Evolutionary conservation across 2,113 vertebrate genomes (phyloP).

Genomic region (Indicator indicator): DNA sequence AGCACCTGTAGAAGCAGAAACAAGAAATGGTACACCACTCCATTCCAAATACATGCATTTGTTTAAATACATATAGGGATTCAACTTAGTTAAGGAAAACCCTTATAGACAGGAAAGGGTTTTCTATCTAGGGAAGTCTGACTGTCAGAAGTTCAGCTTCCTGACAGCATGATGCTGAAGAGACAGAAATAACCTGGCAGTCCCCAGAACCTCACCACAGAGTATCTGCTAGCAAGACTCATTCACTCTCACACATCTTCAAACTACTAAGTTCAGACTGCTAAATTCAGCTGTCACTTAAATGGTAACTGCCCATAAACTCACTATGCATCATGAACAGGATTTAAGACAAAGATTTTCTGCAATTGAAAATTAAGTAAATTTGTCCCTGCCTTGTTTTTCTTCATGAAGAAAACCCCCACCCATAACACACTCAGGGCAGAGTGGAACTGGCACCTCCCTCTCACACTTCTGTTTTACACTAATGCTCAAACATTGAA

Average conservation of each 20-base stretch:
- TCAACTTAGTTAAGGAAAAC: neutral
- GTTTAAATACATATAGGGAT: neutral
- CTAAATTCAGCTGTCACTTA: neutral
- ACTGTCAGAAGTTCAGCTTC: neutral
- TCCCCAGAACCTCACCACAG: neutral
- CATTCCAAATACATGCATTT: neutral
- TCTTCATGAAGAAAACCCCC: neutral
- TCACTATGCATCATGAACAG: neutral
- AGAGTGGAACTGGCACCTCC: neutral
- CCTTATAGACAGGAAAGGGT: neutral
- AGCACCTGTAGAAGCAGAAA: constrained; percentile 70
- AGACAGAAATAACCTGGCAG: neutral
- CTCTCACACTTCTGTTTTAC: neutral
- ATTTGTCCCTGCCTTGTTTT: neutral
- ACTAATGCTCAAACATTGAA: neutral
- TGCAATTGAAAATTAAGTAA: neutral
- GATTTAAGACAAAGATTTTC: neutral
- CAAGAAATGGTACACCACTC: neutral
- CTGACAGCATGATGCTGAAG: neutral
- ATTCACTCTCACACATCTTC: neutral
- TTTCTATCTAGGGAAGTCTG: neutral
- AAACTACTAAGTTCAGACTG: neutral
- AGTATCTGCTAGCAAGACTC: neutral
- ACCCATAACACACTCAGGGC: neutral
- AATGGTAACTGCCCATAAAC: neutral